phyloP scores from a whole-genome alignment of 2,113 vertebrate species.

The Nothocercus julius region DNA sequence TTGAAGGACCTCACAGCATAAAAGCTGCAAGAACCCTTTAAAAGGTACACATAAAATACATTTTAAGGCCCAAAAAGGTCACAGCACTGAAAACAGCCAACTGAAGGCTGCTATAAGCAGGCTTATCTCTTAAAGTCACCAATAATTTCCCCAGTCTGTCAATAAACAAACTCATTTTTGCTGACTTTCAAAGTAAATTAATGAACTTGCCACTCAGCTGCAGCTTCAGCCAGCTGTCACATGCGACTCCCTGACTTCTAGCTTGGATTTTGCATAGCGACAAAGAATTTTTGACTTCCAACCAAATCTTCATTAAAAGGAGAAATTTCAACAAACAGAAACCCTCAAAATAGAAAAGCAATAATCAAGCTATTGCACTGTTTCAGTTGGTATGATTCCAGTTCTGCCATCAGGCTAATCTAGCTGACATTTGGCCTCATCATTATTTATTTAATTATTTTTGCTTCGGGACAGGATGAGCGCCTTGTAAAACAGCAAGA shows the following conservation, averaged over 20 bases:
- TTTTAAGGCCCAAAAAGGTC: neutral
- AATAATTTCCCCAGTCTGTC: neutral
- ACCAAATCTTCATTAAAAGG: slow-evolving; percentile 7
- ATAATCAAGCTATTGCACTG: neutral
- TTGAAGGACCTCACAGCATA: neutral
- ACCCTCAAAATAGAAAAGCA: neutral
- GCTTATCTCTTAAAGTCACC: neutral
- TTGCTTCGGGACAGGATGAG: neutral
- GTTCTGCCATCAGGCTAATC: neutral
- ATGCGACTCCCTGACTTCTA: neutral
- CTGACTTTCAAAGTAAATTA: slow-evolving; percentile 47
- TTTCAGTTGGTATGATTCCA: neutral
- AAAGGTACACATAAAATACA: neutral
- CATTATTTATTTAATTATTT: neutral
- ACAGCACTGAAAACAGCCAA: neutral
- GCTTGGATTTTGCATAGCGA: neutral
- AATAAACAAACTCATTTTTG: slow-evolving; percentile 33
- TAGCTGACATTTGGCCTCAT: neutral
- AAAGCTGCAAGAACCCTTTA: neutral
- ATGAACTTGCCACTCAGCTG: slow-evolving; percentile 48
- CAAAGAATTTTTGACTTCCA: slow-evolving; percentile 28
- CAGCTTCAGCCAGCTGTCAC: neutral
- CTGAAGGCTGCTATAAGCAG: neutral
- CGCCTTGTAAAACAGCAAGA: slow-evolving; percentile 23
- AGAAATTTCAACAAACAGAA: slow-evolving; percentile 31